Evolutionary conservation across 30 jellyfish, hydroid and myxozoan species (phyloP).

Genomic region (Chrysaora quinquecirrha): DNA sequence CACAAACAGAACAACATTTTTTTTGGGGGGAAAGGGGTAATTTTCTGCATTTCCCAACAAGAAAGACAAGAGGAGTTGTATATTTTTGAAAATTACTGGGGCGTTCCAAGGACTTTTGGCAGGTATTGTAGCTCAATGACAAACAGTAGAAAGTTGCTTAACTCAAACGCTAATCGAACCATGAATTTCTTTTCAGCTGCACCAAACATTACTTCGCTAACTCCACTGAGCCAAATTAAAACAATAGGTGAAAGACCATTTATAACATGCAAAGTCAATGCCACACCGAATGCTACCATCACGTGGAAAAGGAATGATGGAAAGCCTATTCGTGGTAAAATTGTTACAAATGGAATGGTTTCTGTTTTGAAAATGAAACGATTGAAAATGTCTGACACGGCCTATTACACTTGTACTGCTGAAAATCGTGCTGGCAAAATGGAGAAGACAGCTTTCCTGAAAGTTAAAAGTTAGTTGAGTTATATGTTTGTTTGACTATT

Average conservation of each 20-base stretch:
- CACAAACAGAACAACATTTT: no score
- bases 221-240: constrained; percentile 22
- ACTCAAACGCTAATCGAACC: no score
- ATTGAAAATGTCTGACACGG: constrained; percentile 31
- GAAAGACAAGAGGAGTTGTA: no score
- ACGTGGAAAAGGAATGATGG: constrained; percentile 60
- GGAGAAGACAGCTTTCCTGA: constrained; percentile 31
- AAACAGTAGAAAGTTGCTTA: no score
- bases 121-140: no score
- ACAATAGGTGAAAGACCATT: constrained; percentile 17
- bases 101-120: no score
- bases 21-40: neutral
- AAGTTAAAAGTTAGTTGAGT: constrained; percentile 52
- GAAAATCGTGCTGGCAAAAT: constrained; percentile 50
- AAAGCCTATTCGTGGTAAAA: constrained; percentile 4
- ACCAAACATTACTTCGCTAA: constrained; percentile 48
- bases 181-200: no score
- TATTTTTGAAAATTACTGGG: no score
- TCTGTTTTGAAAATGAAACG: constrained; percentile 34
- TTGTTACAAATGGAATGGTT: neutral
- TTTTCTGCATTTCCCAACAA: no score
- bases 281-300: constrained; percentile 35
- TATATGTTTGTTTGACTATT: neutral
- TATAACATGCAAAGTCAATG: constrained; percentile 23
- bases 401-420: constrained; percentile 42